Evolutionary conservation across 2,888 invertebrate genomes (phyloP), one percentile per base, ranked within the genome.

Genomic region (Phymatocera aterrima): DNA sequence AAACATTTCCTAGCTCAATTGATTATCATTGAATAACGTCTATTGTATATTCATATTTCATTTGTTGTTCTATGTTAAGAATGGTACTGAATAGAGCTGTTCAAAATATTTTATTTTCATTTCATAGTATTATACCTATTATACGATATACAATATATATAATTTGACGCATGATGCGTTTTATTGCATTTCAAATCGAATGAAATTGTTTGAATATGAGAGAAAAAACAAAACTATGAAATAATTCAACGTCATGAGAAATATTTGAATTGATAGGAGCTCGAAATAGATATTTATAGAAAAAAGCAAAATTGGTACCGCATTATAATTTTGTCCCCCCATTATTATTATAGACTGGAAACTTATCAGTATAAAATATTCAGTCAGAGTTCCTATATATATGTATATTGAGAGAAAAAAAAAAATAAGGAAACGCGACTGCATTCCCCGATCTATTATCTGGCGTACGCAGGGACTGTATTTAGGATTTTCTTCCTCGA

Each of bases 1-100:
- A 75, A 75, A 75, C 57, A 75, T 75, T 75, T 57, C 75, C 75
- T 75, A 75, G 75, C 40, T 57, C 57, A 75, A 75, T 60, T 37
- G 12, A 57, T 75, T 75, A 75, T 75, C 43, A 40, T 60, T 60
- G 21, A 72, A 51, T n/a, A n/a, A n/a, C n/a, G n/a, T n/a, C 10
- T 51, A 72, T 51, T 72, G 72, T 48, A 72, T 15, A 68, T 68
- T 40, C 12, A 40, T 46, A 46, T 68, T 68, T 46, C 12, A 68
- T 68, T 68, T 40, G 68, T 68, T 21, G 46, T 61, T 34, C 10
- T 43, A 28, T 37, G 34, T 61, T 43, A 10, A 68, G 6, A 68
- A 68, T 24, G 43, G 43, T 43, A 68, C 43, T 43, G 68, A 68
- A 68, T 43, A 68, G 68, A 43, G 43, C 64, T 64, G 64, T 64